Evolutionary conservation across 2,888 invertebrate genomes (phyloP).

Genomic region (Agrotis ipsilon): DNA sequence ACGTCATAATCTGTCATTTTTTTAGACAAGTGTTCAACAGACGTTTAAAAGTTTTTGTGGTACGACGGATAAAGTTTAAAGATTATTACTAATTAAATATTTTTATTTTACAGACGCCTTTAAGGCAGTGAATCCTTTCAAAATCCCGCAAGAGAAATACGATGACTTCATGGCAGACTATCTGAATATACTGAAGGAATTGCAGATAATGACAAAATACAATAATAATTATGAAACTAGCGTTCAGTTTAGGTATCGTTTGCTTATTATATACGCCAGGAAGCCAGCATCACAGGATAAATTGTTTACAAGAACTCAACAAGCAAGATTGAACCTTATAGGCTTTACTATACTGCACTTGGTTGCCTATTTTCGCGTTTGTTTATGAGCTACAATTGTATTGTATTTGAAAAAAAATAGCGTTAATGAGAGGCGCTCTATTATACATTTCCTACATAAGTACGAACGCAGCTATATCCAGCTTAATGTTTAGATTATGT

Average conservation of each 20-base stretch:
- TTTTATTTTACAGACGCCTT: conserved; percentile 90
- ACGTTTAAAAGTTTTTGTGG: too few species aligned
- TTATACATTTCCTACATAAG: not conserved
- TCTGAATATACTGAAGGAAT: conserved; percentile 85
- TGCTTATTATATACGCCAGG: conserved; percentile 45
- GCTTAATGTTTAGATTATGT: not conserved
- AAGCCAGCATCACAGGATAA: conserved; percentile 50
- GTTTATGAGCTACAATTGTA: not conserved
- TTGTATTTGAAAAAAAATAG: conserved; percentile 6
- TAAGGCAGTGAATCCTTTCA: conserved; percentile 85
- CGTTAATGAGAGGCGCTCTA: not conserved
- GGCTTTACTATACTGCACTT: not conserved
- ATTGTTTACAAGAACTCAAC: conserved; percentile 23
- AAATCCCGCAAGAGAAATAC: conserved; percentile 70
- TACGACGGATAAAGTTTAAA: too few species aligned
- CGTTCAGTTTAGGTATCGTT: conserved; percentile 39
- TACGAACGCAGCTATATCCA: not conserved
- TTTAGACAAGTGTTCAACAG: too few species aligned
- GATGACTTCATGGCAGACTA: conserved; percentile 84
- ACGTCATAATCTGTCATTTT: too few species aligned
- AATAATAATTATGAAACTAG: conserved; percentile 42
- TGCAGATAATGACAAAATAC: conserved; percentile 74
- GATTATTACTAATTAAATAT: not conserved
- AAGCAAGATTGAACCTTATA: conserved; percentile 12
- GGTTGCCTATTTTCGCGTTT: not conserved